These are phyloP conservation scores for Bradynema listronoti DNA, from an alignment of 1,140 invertebrate species.

Conservation along the genomic window DNA sequence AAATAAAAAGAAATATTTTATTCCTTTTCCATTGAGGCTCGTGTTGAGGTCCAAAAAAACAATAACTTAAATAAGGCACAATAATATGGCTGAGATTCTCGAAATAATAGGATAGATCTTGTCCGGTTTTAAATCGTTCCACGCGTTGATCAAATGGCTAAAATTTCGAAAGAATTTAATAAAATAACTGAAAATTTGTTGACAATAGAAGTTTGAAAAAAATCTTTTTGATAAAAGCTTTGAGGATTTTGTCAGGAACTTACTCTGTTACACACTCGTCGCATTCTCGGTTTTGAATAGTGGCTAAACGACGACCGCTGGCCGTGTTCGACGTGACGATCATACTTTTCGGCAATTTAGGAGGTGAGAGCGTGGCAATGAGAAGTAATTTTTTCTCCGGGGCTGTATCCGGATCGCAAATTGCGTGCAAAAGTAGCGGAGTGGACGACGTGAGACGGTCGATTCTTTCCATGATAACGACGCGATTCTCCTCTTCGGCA, in stretches of 20 bases:
- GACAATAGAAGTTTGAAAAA: background rate
- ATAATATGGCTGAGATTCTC: too few species aligned
- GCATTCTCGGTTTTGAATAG: background rate
- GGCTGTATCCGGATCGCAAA: slow-evolving; percentile 10
- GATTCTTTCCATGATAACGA: slow-evolving; percentile 9
- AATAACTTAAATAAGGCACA: too few species aligned
- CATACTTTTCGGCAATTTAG: background rate
- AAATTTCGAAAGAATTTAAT: too few species aligned
- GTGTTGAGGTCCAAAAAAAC: too few species aligned
- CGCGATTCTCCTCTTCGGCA: background rate
- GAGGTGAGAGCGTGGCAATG: slow-evolving; percentile 1
- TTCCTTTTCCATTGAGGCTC: too few species aligned
- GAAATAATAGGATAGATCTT: too few species aligned
- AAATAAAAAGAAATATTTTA: too few species aligned
- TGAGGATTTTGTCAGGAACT: background rate
- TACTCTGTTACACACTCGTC: slow-evolving; percentile 2
- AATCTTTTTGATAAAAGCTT: background rate
- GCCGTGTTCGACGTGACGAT: background rate
- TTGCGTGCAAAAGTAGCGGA: slow-evolving; percentile 12
- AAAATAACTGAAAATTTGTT: background rate
- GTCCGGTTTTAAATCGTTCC: too few species aligned
- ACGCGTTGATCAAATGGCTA: too few species aligned
- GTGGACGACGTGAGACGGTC: slow-evolving; percentile 9
- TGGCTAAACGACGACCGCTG: too few species aligned
- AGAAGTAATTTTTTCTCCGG: slow-evolving; percentile 9